Base-by-base conservation (phyloP, 2,113 vertebrate genomes). In the Apodemus speciosus region DNA sequence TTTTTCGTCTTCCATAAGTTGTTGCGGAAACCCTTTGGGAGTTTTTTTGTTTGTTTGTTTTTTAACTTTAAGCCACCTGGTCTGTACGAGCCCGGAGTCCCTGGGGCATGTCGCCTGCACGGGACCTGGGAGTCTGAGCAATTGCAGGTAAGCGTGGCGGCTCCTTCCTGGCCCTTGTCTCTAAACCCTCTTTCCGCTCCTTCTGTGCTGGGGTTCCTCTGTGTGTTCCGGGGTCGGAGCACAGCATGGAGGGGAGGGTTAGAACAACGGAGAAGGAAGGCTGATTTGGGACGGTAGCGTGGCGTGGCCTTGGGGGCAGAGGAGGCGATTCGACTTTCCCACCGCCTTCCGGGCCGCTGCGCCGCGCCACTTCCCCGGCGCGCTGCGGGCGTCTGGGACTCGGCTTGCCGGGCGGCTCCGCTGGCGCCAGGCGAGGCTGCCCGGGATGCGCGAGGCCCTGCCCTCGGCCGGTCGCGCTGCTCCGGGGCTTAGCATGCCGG, bases 71-170 rank as follows among this genome's bases (percentile, higher is more conserved):
- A 88, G 73, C 62, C 64, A 68, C 83, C 89, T 95, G 73, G 68
- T 73, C 75, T 83, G 80, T 18, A 15, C 32, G 69, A 85, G 81
- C 38, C 64, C 81, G 56, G 93, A 85, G 85, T 79, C 35, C 60
- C 83, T 83, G 27, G 88, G 84, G 87, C 87, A 69, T 92, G 94
- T 62, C 92, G 95, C 58, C 69, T 85, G 94, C 96, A 66, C 58
- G 4, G 94, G 71, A 85, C 79, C 68, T 16, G 72, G 91, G 86
- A 35, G 38, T 51, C 88, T 60, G 69, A 90, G 77, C 69, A 76
- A 58, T 1, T 53, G 92, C 96, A 97, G 97, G 97, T 98, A 97
- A 94, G 97, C 88, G 38, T 86, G 88, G 91, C 66, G 64, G 80
- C 85, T 79, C 92, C 91, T 79, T 64, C 27, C 20, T 35, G 64